Evolutionary conservation across 2,797 vertebrate genomes (phyloP).

Genomic region (Moxostoma hubbsi): DNA sequence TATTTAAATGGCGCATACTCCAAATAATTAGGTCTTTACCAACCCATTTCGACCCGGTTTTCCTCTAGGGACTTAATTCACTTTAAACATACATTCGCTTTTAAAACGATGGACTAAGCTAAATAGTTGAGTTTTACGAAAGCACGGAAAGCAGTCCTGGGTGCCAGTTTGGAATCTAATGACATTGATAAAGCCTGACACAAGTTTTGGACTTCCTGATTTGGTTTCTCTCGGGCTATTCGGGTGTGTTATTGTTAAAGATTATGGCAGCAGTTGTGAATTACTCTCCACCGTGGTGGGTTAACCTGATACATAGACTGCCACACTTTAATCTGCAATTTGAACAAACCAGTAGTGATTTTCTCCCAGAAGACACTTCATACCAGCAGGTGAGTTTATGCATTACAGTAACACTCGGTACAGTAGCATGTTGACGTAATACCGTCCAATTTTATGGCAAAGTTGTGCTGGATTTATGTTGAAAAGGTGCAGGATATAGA

Average conservation of each 20-base stretch:
- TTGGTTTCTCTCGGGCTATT: neutral
- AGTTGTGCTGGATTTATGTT: neutral
- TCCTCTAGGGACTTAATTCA: neutral
- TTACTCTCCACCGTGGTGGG: constrained; percentile 96
- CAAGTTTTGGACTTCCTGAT: constrained; percentile 12
- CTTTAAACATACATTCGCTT: neutral
- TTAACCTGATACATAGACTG: constrained; percentile 89
- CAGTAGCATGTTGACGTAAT: neutral
- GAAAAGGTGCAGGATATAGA: too few species aligned
- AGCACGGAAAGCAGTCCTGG: neutral
- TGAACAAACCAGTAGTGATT: constrained; percentile 87
- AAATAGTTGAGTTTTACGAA: neutral
- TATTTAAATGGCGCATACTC: neutral
- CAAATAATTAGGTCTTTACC: neutral
- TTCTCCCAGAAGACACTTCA: constrained; percentile 86
- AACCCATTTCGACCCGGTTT: neutral
- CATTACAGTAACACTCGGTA: neutral
- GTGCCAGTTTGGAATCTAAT: constrained; percentile 26
- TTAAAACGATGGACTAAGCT: constrained; percentile 1
- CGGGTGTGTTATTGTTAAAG: neutral
- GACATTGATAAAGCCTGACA: constrained; percentile 25
- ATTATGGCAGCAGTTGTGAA: constrained; percentile 89
- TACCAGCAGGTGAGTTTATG: constrained; percentile 88
- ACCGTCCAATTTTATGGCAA: neutral
- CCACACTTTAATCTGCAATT: constrained; percentile 90